phyloP scores from a whole-genome alignment of 2,888 invertebrate genomes.

The Cenopis cana region DNA sequence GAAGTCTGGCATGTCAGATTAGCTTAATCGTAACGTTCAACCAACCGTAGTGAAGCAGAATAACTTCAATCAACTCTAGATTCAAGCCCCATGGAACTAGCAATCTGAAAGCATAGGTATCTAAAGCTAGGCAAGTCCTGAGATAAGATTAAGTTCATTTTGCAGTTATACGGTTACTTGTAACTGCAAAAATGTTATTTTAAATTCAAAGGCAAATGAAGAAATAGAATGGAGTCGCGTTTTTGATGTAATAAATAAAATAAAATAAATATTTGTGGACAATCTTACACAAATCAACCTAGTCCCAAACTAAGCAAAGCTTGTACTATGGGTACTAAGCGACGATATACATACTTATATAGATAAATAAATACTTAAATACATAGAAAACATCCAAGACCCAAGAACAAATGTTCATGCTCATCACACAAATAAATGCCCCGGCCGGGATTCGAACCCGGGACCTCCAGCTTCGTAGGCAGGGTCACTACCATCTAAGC shows the following conservation, averaged over 20 bases:
- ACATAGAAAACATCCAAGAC: too few species aligned
- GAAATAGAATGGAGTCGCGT: not conserved
- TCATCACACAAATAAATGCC: too few species aligned
- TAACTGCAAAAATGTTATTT: conserved; percentile 3
- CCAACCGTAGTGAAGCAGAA: conserved; percentile 1
- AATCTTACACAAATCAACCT: too few species aligned
- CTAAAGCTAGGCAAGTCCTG: not conserved
- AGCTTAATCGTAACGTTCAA: not conserved
- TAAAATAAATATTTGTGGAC: too few species aligned
- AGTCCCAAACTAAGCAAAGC: too few species aligned
- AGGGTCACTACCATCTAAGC: too few species aligned
- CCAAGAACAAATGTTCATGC: too few species aligned
- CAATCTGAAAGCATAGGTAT: conserved; percentile 8
- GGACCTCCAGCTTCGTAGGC: too few species aligned
- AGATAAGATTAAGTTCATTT: conserved; percentile 18
- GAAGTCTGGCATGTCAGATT: not conserved
- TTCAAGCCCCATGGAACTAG: conserved; percentile 10
- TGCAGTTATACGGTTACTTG: not conserved
- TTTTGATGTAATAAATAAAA: not conserved
- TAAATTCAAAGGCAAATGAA: not conserved
- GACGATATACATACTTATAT: too few species aligned
- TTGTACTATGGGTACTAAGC: too few species aligned
- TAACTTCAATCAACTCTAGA: conserved; percentile 19
- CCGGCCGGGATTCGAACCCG: too few species aligned
- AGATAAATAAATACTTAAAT: too few species aligned